A percentile compares a stretch with the other conserved stretches of the same genome.
phyloP scores from a whole-genome alignment of 92 coral and sea anemone genomes.

The Meandrina meandrites region DNA sequence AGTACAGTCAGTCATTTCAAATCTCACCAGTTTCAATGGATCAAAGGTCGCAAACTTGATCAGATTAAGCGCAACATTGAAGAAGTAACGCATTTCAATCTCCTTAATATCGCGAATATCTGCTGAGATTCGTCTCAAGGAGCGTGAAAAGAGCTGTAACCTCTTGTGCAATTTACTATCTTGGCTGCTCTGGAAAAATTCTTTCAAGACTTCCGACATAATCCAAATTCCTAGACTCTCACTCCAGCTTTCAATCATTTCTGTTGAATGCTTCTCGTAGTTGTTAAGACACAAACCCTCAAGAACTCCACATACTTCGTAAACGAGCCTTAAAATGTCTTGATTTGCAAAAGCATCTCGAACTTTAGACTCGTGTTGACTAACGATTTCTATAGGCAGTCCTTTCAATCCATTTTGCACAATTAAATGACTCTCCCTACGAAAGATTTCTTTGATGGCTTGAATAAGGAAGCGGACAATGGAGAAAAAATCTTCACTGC shows the following conservation, averaged over 20 bases:
- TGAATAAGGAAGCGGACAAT: slow-evolving; percentile 6
- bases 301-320: background rate
- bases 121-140: background rate
- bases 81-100: background rate
- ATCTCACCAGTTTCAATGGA: slow-evolving; percentile 3
- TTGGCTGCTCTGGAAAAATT: background rate
- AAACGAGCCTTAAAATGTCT: background rate
- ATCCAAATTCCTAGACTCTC: background rate
- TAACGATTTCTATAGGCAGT: background rate
- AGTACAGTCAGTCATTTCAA: background rate
- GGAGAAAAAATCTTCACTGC: background rate
- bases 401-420: slow-evolving; percentile 11
- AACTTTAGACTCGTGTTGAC: background rate
- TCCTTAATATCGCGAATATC: background rate
- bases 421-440: too few relatives aligned
- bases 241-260: background rate
- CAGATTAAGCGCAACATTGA: background rate
- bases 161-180: slow-evolving; percentile 2
- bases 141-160: background rate
- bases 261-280: background rate
- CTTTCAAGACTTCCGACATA: background rate
- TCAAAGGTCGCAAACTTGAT: slow-evolving; percentile 3
- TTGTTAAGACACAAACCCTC: background rate
- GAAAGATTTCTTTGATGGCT: background rate
- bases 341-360: background rate